These are phyloP conservation scores for Etia nguti DNA, from an alignment of 2,113 vertebrate species.

Conservation along the genomic window DNA sequence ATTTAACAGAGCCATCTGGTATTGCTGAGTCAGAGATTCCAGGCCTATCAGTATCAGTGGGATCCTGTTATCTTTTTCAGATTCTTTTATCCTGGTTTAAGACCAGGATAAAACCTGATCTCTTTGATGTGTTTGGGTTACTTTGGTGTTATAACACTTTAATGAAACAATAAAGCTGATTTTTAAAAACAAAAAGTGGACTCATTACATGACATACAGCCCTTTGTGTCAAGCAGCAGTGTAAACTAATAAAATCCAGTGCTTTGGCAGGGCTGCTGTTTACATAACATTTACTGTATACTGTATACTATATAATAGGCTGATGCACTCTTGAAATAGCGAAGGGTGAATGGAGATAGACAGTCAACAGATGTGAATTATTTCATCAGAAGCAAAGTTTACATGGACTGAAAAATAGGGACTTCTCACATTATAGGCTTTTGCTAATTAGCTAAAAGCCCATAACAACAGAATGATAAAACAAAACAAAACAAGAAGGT, in stretches of 20 bases:
- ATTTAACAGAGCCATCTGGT: not conserved
- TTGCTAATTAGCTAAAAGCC: not conserved
- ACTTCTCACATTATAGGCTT: not conserved
- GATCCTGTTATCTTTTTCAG: not conserved
- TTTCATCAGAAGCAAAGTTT: not conserved
- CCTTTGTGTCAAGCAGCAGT: not conserved
- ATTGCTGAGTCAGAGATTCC: not conserved
- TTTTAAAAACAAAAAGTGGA: not conserved
- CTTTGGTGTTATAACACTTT: not conserved
- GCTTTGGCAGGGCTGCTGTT: not conserved
- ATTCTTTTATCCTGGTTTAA: not conserved
- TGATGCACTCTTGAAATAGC: not conserved
- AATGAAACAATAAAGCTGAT: not conserved
- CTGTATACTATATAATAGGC: not conserved
- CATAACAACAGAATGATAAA: not conserved
- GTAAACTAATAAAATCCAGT: not conserved
- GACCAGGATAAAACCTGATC: not conserved
- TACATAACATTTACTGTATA: not conserved
- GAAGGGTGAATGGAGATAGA: not conserved
- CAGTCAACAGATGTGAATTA: not conserved
- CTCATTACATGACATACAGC: not conserved
- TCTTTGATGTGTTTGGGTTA: not conserved
- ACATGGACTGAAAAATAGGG: not conserved
- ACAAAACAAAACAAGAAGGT: not conserved
- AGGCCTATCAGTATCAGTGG: not conserved